Evolutionary conservation across 2,797 vertebrate genomes (phyloP).

Genomic region (Amniataba percoides): DNA sequence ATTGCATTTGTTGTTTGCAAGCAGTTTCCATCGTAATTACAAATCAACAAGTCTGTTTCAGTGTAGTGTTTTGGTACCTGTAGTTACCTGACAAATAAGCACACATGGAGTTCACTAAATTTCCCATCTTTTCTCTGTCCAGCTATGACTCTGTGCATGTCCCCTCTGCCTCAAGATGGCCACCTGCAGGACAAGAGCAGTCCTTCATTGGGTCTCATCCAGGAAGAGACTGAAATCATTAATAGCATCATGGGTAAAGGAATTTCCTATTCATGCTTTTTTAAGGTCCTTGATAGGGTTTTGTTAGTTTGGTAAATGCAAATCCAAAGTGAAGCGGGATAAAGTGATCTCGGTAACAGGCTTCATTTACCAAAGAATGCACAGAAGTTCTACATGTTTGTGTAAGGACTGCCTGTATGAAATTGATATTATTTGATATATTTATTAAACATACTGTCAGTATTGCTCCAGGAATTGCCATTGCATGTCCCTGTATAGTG

Average conservation of each 20-base stretch:
- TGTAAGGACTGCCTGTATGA: background rate
- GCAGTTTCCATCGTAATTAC: background rate
- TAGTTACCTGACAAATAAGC: background rate
- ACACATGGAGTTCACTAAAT: background rate
- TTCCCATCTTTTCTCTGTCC: constrained; percentile 16
- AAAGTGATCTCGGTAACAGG: background rate
- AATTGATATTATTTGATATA: background rate
- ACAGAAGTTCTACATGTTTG: background rate
- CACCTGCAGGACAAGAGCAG: constrained; percentile 76
- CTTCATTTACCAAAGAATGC: background rate
- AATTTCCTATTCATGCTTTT: constrained; percentile 9
- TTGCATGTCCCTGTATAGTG: too few species aligned
- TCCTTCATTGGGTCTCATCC: constrained; percentile 87
- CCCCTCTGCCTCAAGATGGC: constrained; percentile 90
- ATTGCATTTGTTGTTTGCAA: background rate
- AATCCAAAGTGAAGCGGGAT: background rate
- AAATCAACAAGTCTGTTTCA: background rate
- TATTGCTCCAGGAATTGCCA: too few species aligned
- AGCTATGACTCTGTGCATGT: constrained; percentile 95
- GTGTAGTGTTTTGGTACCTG: background rate
- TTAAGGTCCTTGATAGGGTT: background rate
- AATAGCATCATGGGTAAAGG: constrained; percentile 89
- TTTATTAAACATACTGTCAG: background rate
- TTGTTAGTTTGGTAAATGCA: background rate
- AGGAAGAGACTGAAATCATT: constrained; percentile 90